Evolutionary conservation across 2,797 vertebrate genomes (phyloP).

Genomic region (Bovichtus diacanthus): DNA sequence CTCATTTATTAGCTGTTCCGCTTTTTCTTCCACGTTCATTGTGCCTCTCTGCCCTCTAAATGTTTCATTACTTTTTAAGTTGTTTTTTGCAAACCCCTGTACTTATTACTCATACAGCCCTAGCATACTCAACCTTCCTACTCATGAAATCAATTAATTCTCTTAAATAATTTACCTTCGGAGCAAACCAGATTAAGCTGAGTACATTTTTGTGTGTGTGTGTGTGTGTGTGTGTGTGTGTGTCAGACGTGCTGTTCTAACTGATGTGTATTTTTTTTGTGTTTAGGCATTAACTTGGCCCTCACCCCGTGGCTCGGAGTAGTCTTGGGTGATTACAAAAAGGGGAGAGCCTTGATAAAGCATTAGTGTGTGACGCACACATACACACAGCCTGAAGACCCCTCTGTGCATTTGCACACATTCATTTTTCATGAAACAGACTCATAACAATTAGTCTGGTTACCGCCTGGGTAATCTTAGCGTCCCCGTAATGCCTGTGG

Average conservation of each 20-base stretch:
- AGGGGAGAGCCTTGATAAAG: constrained; percentile 84
- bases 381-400: constrained; percentile 75
- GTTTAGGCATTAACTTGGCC: constrained; percentile 81
- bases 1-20: constrained; percentile 83
- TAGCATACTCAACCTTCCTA: constrained; percentile 86
- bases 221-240: constrained; percentile 25
- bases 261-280: constrained; percentile 71
- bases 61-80: constrained; percentile 90
- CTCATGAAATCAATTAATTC: constrained; percentile 90
- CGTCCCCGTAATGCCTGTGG: constrained; percentile 78
- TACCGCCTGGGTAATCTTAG: constrained; percentile 85
- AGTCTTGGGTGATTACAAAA: constrained; percentile 86
- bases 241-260: constrained; percentile 78
- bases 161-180: constrained; percentile 88
- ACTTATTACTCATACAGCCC: constrained; percentile 85
- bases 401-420: constrained; percentile 85
- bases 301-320: constrained; percentile 74
- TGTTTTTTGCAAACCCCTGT: constrained; percentile 82
- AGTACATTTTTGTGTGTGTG: constrained; percentile 81
- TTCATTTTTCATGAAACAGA: constrained; percentile 90
- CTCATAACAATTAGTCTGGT: constrained; percentile 89
- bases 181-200: constrained; percentile 84
- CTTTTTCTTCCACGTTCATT: constrained; percentile 72
- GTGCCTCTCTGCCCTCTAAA: constrained; percentile 84
- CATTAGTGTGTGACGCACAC: constrained; percentile 80